Base-by-base conservation (phyloP, 1,140 invertebrate genomes). In the Pissodes strobi region DNA sequence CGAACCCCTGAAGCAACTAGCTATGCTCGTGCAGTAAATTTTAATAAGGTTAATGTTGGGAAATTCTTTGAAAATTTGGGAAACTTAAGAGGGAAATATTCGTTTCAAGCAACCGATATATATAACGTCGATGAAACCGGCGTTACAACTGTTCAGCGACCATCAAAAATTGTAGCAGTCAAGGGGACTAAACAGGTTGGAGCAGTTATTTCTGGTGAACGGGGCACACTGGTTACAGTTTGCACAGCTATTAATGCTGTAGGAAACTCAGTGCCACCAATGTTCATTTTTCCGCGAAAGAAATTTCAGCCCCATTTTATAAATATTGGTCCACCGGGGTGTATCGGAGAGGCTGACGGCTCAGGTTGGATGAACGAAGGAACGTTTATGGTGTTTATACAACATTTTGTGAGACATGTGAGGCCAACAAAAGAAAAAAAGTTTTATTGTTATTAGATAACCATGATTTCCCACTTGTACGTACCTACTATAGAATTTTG, bases 101-200 rank as follows among this genome's bases (percentile, higher is more conserved):
- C 66, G 15, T 77, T 73, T 66, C 45, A 71, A 60, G 34, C 69
- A 23, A 57, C 69, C 46, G 48, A 73, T 61, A 80, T 83, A 21
- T 82, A 70, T 52, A 82, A 83, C 67, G 68, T 81, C 12, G 79
- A 82, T 71, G 79, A 83, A 70, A 79, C 65, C 8, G 78, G 76
- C 4, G 67, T 78, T 17, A 82, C 79, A 5, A 83, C 81, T 17
- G 82, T 83, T 1, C 80, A 79, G 62, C 74, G 69, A 52, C 74
- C 74, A 21, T 64, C 67, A 21, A 76, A 69, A 71, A 59, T 80
- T 38, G 45, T 80, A 27, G 76, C 75, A 30, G 25, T 13, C 21
- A 71, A 68, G 68, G 78, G 78, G 12, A 37, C 23, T 13, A 80
- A 78, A n/a, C n/a, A n/a, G n/a, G n/a, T n/a, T 9, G 77, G 80